phyloP scores from a whole-genome alignment of 2,797 vertebrate genomes.

The Orientallactaga sibirica region DNA sequence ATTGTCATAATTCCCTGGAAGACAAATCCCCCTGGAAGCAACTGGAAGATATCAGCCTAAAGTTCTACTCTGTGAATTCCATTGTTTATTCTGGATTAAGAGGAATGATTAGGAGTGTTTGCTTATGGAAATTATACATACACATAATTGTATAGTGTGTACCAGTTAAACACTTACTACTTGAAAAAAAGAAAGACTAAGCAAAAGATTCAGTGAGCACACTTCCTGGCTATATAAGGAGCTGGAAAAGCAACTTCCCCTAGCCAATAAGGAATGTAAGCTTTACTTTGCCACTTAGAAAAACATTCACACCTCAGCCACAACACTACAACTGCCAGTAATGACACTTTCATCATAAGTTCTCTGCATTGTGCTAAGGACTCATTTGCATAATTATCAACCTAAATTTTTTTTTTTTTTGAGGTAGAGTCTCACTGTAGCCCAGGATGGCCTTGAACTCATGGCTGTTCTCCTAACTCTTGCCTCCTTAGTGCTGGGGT shows the following conservation, averaged over 20 bases:
- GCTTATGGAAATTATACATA: slow-evolving; percentile 49
- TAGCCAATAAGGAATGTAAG: background rate
- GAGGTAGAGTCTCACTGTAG: no score
- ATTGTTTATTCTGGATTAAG: background rate
- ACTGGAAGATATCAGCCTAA: background rate
- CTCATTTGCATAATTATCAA: no score
- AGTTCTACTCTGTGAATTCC: background rate
- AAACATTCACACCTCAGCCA: background rate
- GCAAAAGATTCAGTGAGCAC: background rate
- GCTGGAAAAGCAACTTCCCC: background rate
- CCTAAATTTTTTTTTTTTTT: no score
- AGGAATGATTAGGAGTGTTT: background rate
- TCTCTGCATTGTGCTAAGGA: no score
- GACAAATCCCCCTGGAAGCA: background rate
- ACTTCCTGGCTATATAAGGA: background rate
- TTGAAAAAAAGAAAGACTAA: slow-evolving; percentile 42
- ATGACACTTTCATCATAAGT: no score
- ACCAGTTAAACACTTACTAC: background rate
- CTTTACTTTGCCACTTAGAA: slow-evolving; percentile 32
- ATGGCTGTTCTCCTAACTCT: no score
- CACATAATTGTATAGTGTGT: slow-evolving; percentile 23
- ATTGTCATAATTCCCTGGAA: background rate
- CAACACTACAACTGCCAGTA: background rate
- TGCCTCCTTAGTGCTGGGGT: no score
- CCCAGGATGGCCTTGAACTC: no score